Percentiles rank a stretch among this genome's conserved stretches.
These are phyloP conservation scores for Cirrhinus molitorella DNA, from an alignment of 2,797 vertebrate genomes.

Conservation along the genomic window DNA sequence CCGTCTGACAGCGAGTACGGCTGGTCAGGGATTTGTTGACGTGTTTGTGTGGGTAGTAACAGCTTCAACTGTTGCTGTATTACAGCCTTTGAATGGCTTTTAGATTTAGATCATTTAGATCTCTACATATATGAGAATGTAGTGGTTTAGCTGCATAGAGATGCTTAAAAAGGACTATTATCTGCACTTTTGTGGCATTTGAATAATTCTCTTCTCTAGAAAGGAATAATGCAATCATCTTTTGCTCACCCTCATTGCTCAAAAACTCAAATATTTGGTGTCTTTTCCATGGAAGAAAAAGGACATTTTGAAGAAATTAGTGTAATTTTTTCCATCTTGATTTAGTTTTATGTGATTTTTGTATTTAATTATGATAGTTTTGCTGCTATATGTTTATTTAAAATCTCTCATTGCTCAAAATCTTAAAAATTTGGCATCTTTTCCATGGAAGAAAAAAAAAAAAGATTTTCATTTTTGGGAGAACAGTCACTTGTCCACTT, in stretches of 20 bases:
- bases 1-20: background rate
- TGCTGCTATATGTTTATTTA: no score
- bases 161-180: background rate
- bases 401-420: no score
- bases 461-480: no score
- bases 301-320: background rate
- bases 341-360: background rate
- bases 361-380: background rate
- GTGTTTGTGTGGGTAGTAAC: background rate
- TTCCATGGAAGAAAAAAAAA: no score
- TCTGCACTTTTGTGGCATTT: background rate
- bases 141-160: background rate
- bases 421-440: no score
- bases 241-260: background rate
- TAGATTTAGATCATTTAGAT: no score
- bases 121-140: background rate
- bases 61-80: conserved; percentile 6
- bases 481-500: no score
- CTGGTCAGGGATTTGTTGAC: conserved; percentile 7
- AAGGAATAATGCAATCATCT: background rate
- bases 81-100: background rate
- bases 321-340: background rate
- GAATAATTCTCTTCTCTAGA: background rate
- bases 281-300: no score
- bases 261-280: no score